phyloP scores from a whole-genome alignment of 2,888 invertebrate species.

The Hetaerina titia region DNA sequence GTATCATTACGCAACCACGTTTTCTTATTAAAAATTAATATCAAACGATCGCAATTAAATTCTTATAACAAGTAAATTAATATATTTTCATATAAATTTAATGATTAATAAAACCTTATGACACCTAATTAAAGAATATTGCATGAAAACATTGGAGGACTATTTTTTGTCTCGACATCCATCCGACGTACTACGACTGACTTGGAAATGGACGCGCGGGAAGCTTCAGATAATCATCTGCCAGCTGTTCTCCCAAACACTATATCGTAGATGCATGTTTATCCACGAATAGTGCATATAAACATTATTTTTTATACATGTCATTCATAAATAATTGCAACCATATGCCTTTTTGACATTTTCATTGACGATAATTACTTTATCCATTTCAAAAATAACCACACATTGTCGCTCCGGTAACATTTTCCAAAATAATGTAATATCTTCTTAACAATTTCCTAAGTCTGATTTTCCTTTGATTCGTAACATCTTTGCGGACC shows the following conservation, averaged over 20 bases:
- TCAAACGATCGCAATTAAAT: not conserved
- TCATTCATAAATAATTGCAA: not conserved
- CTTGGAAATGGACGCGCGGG: slow-evolving; percentile 70
- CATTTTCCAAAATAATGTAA: not conserved
- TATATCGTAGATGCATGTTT: not conserved
- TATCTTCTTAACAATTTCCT: not conserved
- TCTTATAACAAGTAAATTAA: not conserved
- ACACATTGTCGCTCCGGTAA: not conserved
- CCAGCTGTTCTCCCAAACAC: slow-evolving; percentile 69
- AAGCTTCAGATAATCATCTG: slow-evolving; percentile 71
- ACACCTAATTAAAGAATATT: not conserved
- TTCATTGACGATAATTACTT: too few species aligned
- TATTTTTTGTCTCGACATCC: slow-evolving; percentile 67
- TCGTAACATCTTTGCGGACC: not conserved
- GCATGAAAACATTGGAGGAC: slow-evolving; percentile 68
- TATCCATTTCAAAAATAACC: not conserved
- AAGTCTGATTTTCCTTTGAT: not conserved
- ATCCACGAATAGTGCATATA: not conserved
- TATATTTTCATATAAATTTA: slow-evolving; percentile 15
- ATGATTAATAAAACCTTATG: not conserved
- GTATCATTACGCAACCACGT: slow-evolving; percentile 64
- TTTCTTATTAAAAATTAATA: slow-evolving; percentile 51
- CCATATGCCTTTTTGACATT: too few species aligned
- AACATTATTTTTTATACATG: not conserved
- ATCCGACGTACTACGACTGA: slow-evolving; percentile 65